A percentile compares a stretch with the other conserved stretches of the same genome.
phyloP scores from a whole-genome alignment of 2,113 vertebrate species.

The Callithrix jacchus region DNA sequence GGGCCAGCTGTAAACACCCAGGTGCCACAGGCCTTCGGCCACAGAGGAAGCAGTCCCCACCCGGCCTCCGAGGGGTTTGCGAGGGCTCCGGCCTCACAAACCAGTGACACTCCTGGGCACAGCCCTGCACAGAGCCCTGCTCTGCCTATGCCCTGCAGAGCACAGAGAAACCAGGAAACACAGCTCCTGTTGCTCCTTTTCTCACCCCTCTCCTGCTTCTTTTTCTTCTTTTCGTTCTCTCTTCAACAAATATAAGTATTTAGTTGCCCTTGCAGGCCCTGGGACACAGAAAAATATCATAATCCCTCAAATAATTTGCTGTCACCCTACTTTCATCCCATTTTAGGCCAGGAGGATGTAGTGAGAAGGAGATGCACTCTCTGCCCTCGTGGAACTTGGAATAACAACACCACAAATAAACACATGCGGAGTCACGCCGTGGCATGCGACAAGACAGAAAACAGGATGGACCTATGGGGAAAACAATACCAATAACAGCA shows the following conservation, averaged over 20 bases:
- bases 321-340: not conserved
- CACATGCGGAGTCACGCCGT: accelerated
- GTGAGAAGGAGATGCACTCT: not conserved
- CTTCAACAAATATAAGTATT: not conserved
- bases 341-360: not conserved
- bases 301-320: not conserved
- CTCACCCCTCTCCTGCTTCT: no score
- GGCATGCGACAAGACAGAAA: not conserved
- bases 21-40: not conserved
- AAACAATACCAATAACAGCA: not conserved
- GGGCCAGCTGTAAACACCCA: accelerated
- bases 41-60: not conserved
- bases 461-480: not conserved
- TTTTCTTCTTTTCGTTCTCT: not conserved
- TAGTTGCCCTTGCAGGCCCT: not conserved
- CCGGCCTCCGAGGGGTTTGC: no score
- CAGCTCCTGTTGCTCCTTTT: not conserved
- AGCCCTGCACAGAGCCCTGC: not conserved
- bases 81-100: not conserved
- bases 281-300: not conserved
- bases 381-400: not conserved
- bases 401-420: not conserved
- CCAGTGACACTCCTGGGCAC: not conserved
- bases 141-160: accelerated
- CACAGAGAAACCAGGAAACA: not conserved